Evolutionary conservation across 2,888 invertebrate genomes (phyloP), one percentile per base, ranked within the genome.

Genomic region (Mesorhabditis belari): DNA sequence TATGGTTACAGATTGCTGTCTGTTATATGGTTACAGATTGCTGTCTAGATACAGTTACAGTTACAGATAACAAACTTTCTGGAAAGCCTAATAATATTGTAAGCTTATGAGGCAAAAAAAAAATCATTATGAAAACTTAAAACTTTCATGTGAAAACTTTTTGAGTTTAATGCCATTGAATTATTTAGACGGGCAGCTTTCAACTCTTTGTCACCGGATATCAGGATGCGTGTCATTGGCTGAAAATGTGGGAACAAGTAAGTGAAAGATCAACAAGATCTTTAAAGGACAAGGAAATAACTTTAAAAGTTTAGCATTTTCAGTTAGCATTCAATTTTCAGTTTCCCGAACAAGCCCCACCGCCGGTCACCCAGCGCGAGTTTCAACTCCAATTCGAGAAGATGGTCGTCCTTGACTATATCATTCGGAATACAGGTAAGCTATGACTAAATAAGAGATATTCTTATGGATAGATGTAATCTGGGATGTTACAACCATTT

Each of bases 151-250:
- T 5, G 25, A 25, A 25, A 27, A 24, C 9, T 17, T 12, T 25
- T 5, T 54, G 55, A n/a, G 23, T 12, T 27, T 54, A 25, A 23
- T 27, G 17, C 26, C 9, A 9, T 24, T 5, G 49, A 12, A 55
- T 65, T 55, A n/a, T 83, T 35, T 83, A 92, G 91, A 87, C 88
- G 77, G 98, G 98, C 44, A 98, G 96, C 58, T 96, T 96, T 86
- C 98, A 99, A 85, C 82, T 92, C 75, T 99, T 95, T 83, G 96
- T 98, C 60, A 91, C 91, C 79, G 91, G 91, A 29, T 98, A 88
- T 83, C 92, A 94, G 83, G 96, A 98, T 84, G 98, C 98, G 0
- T 94, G 95, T 82, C 92, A 89, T 81, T 98, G 95, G 95, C 83
- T 98, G 66, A 85, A 95, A 65, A 86, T 91, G 64, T 80, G 80